A percentile compares a stretch with the other conserved stretches of the same genome.
Conservation (phyloP, 1,140 invertebrate genomes). For the Drosophila prosaltans region DNA sequence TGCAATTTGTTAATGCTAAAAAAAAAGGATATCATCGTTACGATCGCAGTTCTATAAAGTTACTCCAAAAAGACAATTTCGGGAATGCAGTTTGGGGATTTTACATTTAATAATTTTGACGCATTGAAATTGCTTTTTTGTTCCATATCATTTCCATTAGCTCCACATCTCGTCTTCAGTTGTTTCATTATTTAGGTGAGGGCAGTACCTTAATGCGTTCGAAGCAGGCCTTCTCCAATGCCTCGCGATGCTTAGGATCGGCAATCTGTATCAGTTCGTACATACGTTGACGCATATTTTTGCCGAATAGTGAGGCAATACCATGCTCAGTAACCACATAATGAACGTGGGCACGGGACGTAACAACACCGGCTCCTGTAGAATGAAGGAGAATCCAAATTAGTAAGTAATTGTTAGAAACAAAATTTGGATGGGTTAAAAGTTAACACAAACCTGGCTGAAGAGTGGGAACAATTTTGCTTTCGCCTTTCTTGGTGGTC, state of each 20-base stretch:
- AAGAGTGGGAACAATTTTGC: slow-evolving; percentile 94
- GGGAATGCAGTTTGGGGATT: slow-evolving; percentile 47
- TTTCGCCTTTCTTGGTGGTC: slow-evolving; percentile 91
- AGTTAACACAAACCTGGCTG: slow-evolving; percentile 87
- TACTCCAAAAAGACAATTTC: slow-evolving; percentile 37
- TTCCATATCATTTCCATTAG: neutral
- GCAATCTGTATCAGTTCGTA: slow-evolving; percentile 95
- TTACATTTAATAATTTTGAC: slow-evolving; percentile 23
- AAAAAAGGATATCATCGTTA: slow-evolving; percentile 15
- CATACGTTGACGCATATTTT: slow-evolving; percentile 93
- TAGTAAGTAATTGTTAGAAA: neutral
- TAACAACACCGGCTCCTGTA: slow-evolving; percentile 96
- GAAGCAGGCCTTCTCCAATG: slow-evolving; percentile 94
- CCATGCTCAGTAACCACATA: slow-evolving; percentile 97
- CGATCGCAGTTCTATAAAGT: slow-evolving; percentile 37
- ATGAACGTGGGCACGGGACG: slow-evolving; percentile 94
- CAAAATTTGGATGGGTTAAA: neutral
- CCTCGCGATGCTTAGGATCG: slow-evolving; percentile 94
- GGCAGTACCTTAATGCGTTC: slow-evolving; percentile 95
- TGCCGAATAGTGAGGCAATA: slow-evolving; percentile 95
- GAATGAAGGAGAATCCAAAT: slow-evolving; percentile 15
- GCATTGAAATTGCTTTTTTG: slow-evolving; percentile 24
- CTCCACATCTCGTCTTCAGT: neutral
- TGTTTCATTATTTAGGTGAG: slow-evolving; percentile 68
- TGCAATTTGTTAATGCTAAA: slow-evolving; percentile 19